Evolutionary conservation across 2,888 invertebrate species (phyloP).

Genomic region (Scrobipalpa costella): DNA sequence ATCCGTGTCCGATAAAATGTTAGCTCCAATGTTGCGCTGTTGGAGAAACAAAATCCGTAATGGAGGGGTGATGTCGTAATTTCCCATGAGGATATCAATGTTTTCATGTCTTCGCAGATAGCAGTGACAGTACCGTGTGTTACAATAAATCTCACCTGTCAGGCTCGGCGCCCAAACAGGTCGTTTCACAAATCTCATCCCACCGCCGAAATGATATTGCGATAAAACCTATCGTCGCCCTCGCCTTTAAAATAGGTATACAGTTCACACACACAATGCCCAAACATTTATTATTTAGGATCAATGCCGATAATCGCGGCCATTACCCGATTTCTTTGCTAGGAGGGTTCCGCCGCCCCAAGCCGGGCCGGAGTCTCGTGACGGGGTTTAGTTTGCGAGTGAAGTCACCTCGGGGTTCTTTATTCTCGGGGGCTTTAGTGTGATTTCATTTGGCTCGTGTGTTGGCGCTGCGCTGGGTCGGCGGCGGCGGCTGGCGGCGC

Average conservation of each 20-base stretch:
- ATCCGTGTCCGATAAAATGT: not conserved
- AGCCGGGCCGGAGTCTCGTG: constrained; percentile 39
- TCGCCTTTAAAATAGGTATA: constrained; percentile 39
- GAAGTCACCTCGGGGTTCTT: not conserved
- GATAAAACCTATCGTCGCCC: constrained; percentile 39
- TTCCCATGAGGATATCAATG: constrained; percentile 15
- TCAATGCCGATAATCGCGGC: constrained; percentile 61
- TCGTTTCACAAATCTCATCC: constrained; percentile 25
- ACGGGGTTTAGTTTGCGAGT: constrained; percentile 31
- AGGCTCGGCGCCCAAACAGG: constrained; percentile 12
- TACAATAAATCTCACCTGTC: constrained; percentile 24
- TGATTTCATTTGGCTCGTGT: constrained; percentile 20
- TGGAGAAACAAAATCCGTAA: no score
- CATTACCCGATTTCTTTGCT: constrained; percentile 60
- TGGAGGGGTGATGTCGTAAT: not conserved
- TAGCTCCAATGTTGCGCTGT: not conserved
- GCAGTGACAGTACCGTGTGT: constrained; percentile 13
- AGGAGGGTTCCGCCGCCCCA: constrained; percentile 44
- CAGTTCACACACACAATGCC: constrained; percentile 43
- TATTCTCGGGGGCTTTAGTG: constrained; percentile 33
- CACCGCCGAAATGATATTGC: constrained; percentile 23
- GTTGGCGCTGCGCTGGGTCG: not conserved
- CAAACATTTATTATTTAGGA: constrained; percentile 66
- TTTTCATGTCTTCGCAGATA: not conserved
- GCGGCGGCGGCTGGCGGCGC: no score